Percentiles rank a stretch among this genome's conserved stretches.
phyloP scores from a whole-genome alignment of 92 coral and sea anemone genomes.

The Paragorgia papillata region DNA sequence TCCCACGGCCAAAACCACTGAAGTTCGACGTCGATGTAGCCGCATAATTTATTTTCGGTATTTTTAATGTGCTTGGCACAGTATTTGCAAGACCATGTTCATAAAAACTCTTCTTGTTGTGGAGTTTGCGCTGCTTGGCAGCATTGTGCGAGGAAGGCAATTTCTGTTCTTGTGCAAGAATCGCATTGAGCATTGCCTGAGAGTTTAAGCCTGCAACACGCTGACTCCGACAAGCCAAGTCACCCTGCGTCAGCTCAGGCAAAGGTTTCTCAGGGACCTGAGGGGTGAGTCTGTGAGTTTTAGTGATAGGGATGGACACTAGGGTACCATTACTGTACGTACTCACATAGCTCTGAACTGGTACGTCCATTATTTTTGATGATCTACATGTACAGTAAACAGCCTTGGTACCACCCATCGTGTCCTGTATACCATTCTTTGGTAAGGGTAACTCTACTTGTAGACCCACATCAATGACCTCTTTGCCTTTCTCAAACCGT shows the following conservation, averaged over 20 bases:
- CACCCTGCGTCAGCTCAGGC: conserved; percentile 79
- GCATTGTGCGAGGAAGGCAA: conserved; percentile 31
- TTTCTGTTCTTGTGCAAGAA: conserved; percentile 79
- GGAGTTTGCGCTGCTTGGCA: neutral
- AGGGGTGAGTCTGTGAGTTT: conserved; percentile 91
- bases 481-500: conserved; percentile 26
- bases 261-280: conserved; percentile 88
- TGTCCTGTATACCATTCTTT: neutral
- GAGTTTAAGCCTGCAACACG: conserved; percentile 87
- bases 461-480: conserved; percentile 80
- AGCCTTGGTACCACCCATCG: conserved; percentile 48
- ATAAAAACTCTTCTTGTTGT: conserved; percentile 19
- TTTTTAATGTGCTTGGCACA: conserved; percentile 59
- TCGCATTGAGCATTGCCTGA: conserved; percentile 95
- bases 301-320: conserved; percentile 72
- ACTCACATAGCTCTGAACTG: conserved; percentile 83
- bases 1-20: conserved; percentile 79
- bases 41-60: conserved; percentile 98
- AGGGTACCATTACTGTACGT: conserved; percentile 72
- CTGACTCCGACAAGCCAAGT: conserved; percentile 78
- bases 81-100: conserved; percentile 31
- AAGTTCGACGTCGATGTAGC: conserved; percentile 97
- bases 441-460: conserved; percentile 82
- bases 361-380: conserved; percentile 66
- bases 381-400: conserved; percentile 30